These are phyloP conservation scores for Tipula confusa DNA, from an alignment of 2,888 invertebrate species.

Conservation along the genomic window DNA sequence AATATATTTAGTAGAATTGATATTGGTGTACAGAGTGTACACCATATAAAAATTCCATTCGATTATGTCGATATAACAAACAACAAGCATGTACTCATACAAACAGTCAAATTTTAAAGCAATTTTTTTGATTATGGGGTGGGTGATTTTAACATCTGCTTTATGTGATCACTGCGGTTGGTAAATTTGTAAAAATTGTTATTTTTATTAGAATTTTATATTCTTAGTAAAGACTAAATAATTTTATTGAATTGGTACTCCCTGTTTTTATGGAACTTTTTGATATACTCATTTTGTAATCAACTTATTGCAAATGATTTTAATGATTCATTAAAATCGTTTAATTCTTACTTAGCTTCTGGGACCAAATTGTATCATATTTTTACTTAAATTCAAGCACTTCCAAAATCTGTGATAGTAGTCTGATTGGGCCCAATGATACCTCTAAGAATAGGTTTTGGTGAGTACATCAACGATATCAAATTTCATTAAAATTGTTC, in stretches of 20 bases:
- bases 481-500: too few relatives aligned
- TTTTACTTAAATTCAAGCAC: too few relatives aligned
- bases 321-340: too few relatives aligned
- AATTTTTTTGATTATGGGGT: neutral
- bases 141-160: neutral
- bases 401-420: too few relatives aligned
- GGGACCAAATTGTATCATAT: too few relatives aligned
- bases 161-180: neutral
- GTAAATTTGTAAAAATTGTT: constrained; percentile 7
- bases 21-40: neutral
- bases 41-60: neutral
- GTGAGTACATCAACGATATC: too few relatives aligned
- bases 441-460: too few relatives aligned
- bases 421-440: too few relatives aligned
- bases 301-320: too few relatives aligned
- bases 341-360: too few relatives aligned
- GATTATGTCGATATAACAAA: neutral
- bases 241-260: neutral
- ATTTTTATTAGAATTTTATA: neutral
- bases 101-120: neutral
- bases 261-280: neutral
- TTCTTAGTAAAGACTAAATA: neutral
- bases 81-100: neutral
- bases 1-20: neutral
- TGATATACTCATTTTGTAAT: neutral